A percentile compares a stretch with the other conserved stretches of the same genome.
Conservation (phyloP, 2,113 vertebrate species). For the Gallinago paraguaiae region DNA sequence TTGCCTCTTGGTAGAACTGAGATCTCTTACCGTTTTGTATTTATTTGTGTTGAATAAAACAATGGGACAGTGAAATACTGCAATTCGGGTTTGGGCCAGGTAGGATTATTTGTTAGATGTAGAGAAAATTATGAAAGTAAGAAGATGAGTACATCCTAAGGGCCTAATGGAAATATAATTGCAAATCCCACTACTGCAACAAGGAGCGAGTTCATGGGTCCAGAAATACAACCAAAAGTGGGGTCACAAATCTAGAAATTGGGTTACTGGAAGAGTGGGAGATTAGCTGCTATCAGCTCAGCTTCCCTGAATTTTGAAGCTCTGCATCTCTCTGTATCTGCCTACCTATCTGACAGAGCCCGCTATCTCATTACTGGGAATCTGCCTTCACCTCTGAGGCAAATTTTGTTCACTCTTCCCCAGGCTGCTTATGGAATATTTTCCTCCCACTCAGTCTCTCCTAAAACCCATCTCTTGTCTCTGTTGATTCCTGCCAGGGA, state of each 20-base stretch:
- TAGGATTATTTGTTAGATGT: background rate
- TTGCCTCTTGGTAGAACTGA: background rate
- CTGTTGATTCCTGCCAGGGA: slow-evolving; percentile 24
- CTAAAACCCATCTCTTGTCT: slow-evolving; percentile 21
- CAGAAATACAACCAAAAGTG: background rate
- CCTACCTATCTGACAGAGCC: background rate
- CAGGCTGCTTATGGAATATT: slow-evolving; percentile 26
- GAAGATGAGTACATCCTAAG: background rate
- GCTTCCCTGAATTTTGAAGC: background rate
- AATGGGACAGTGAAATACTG: background rate
- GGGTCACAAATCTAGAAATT: background rate
- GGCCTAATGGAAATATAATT: background rate
- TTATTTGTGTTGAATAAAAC: background rate
- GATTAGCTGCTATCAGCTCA: background rate
- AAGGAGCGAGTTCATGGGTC: background rate
- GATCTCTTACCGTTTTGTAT: background rate
- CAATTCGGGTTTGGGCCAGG: background rate
- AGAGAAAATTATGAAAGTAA: background rate
- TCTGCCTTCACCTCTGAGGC: slow-evolving; percentile 30
- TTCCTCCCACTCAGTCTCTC: slow-evolving; percentile 10
- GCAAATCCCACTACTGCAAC: background rate
- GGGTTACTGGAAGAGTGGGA: background rate
- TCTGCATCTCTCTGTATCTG: background rate
- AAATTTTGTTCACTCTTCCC: slow-evolving; percentile 42
- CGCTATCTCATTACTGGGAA: slow-evolving; percentile 17